Percentiles rank a stretch among this genome's conserved stretches.
Conservation (phyloP, 2,888 invertebrate species). For the Tenodera sinensis region DNA sequence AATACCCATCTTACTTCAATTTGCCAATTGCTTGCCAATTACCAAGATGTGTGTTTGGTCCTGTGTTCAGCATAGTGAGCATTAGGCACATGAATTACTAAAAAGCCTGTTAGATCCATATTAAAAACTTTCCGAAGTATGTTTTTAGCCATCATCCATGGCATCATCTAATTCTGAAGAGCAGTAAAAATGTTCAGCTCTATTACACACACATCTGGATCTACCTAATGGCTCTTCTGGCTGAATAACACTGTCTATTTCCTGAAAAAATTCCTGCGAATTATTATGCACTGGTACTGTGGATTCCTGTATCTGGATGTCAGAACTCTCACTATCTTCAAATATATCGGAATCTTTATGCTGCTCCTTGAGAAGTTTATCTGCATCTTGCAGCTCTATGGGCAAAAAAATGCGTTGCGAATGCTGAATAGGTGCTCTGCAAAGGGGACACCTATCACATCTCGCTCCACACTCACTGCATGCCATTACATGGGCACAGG, state of each 20-base stretch:
- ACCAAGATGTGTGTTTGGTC: not conserved
- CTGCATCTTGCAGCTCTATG: constrained; percentile 22
- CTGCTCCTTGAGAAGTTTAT: not conserved
- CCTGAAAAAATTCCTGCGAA: not conserved
- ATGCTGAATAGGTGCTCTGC: constrained; percentile 66
- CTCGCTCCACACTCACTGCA: constrained; percentile 71
- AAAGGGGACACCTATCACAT: constrained; percentile 72
- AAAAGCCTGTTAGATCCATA: not conserved
- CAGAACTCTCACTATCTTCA: not conserved
- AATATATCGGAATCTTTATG: not conserved
- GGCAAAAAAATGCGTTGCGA: constrained; percentile 69
- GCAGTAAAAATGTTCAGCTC: not conserved
- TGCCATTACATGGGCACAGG: constrained; percentile 84
- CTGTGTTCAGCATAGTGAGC: too few species aligned
- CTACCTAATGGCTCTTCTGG: not conserved
- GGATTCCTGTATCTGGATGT: not conserved
- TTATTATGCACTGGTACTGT: not conserved
- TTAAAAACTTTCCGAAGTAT: not conserved
- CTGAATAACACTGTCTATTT: not conserved
- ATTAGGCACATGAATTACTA: not conserved
- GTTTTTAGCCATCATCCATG: not conserved
- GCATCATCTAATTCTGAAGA: not conserved
- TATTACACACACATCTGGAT: not conserved
- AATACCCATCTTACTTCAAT: too few species aligned
- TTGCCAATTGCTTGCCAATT: not conserved